Evolutionary conservation across 2,888 invertebrate genomes (phyloP), one percentile per base, ranked within the genome.

Genomic region (Cryptophagus acutangulus): DNA sequence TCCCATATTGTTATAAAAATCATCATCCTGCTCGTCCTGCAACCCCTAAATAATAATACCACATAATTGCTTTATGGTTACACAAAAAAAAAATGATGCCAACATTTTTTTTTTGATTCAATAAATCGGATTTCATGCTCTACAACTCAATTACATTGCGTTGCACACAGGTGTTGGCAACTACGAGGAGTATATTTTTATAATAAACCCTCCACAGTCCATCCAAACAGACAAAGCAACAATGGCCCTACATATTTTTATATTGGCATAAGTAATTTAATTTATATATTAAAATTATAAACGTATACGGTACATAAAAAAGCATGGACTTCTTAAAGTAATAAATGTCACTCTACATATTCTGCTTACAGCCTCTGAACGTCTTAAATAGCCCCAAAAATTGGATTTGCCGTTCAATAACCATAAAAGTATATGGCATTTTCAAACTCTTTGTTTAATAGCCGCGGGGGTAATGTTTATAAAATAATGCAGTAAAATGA

Each of bases 341-440:
- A 60, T 67, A 67, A 68, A 67, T 56, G 66, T 63, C 66, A 59
- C 58, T 61, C 52, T 65, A 62, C 66, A 66, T 67, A 67, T 67
- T 67, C 58, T 59, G 26, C 56, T 51, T 54, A 52, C 51, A 55
- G 54, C 57, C 48, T 53, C 49, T 47, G 59, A 64, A 65, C 63
- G 60, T 65, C 66, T 67, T 67, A 66, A 69, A 68, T 67, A 66
- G 67, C 66, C 65, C 66, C 67, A 68, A 68, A 67, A 69, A 69
- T 69, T 67, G 69, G 69, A 69, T 69, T 67, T 61, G 65, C 63
- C 63, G 66, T 67, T 68, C 69, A 67, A 69, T 69, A 68, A 67
- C 69, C 67, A 68, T 68, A 69, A 68, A 69, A 69, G 64, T 67
- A 68, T 68, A 69, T 62, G 62, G 63, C 66, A 50, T 65, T 66